A percentile compares a stretch with the other conserved stretches of the same genome.
Conservation (phyloP, 1,140 invertebrate genomes). For the Goniozus legneri region DNA sequence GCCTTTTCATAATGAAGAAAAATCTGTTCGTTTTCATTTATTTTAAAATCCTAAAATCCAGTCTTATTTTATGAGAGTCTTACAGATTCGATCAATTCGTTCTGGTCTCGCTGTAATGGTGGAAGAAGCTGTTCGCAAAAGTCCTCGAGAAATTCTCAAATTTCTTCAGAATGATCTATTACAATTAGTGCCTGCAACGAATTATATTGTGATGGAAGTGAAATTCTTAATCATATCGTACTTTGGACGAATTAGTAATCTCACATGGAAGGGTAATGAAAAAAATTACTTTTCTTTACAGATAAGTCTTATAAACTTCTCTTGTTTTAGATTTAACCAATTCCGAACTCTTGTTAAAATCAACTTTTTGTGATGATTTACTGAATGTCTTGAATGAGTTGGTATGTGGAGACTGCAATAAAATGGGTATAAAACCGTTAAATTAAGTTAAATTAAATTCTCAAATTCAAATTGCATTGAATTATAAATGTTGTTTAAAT, state of each 20-base stretch:
- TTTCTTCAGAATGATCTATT: slow-evolving; percentile 30
- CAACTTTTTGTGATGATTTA: slow-evolving; percentile 34
- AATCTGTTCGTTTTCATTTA: neutral
- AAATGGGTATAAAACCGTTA: slow-evolving; percentile 34
- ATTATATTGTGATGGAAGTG: slow-evolving; percentile 34
- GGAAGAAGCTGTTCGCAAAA: slow-evolving; percentile 21
- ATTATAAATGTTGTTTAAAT: slow-evolving; percentile 14
- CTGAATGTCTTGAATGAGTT: slow-evolving; percentile 30
- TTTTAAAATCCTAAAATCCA: neutral
- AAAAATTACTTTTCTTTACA: neutral
- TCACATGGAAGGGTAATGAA: slow-evolving; percentile 32
- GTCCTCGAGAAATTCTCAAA: slow-evolving; percentile 23
- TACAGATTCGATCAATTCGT: slow-evolving; percentile 33
- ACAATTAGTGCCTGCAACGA: slow-evolving; percentile 29
- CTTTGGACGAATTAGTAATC: slow-evolving; percentile 29
- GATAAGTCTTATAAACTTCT: slow-evolving; percentile 8
- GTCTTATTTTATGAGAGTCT: neutral
- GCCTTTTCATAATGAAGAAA: neutral
- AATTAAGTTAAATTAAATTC: neutral
- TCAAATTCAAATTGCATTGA: slow-evolving; percentile 7
- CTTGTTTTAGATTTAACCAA: slow-evolving; percentile 36
- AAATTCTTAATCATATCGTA: slow-evolving; percentile 38
- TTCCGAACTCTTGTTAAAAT: slow-evolving; percentile 33
- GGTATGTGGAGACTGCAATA: slow-evolving; percentile 37
- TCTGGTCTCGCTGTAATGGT: slow-evolving; percentile 25